Evolutionary conservation across 23 tunicate species (phyloP).

Genomic region (Botrylloides violaceus): DNA sequence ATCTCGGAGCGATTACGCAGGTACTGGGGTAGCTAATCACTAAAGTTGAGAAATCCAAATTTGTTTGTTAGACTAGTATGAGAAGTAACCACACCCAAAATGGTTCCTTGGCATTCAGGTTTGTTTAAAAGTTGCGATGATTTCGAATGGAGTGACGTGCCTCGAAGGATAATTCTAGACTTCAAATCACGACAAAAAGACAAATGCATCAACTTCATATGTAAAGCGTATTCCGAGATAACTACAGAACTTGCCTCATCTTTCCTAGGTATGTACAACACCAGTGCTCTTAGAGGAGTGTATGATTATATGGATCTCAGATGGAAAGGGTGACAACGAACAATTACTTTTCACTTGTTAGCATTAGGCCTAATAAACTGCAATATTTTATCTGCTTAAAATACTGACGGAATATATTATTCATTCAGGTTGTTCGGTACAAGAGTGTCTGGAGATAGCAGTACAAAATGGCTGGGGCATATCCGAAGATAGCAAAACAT

Average conservation of each 20-base stretch:
- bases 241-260: conserved; percentile 22
- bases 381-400: too few species aligned
- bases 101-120: conserved; percentile 26
- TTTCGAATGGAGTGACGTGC: conserved; percentile 42
- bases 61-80: too few species aligned
- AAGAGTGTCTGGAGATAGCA: conserved; percentile 31
- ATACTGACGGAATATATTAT: too few species aligned
- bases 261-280: conserved; percentile 27
- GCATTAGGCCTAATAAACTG: too few species aligned
- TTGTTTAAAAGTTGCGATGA: conserved; percentile 31
- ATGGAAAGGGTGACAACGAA: too few species aligned
- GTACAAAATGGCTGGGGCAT: conserved; percentile 28
- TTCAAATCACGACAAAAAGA: conserved; percentile 27
- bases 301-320: too few species aligned
- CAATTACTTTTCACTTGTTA: too few species aligned
- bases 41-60: background rate
- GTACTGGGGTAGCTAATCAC: too few species aligned
- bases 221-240: conserved; percentile 46
- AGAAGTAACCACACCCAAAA: too few species aligned
- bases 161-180: conserved; percentile 31
- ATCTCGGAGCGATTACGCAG: conserved; percentile 44
- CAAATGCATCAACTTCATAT: conserved; percentile 41
- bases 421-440: conserved; percentile 24
- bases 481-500: conserved; percentile 17
- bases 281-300: too few species aligned